Evolutionary conservation across 2,888 invertebrate species (phyloP), one percentile per base, ranked within the genome.

Genomic region (Drosophila fungiperda): DNA sequence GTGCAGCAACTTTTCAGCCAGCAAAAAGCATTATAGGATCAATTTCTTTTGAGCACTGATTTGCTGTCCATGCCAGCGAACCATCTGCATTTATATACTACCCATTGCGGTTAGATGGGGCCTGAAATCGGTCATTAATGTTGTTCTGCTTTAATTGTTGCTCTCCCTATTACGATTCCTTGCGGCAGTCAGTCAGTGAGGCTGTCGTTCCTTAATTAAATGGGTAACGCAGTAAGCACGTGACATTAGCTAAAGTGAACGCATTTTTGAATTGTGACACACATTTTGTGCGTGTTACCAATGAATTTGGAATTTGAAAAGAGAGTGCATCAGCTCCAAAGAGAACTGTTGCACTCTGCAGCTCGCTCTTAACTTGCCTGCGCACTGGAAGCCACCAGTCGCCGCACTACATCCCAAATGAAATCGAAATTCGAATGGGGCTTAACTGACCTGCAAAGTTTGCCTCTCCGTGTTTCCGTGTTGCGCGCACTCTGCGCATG

Each of bases 221-320:
- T 73, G 81, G 66, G 55, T 77, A 80, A 77, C 69, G 77, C 70
- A 80, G 65, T 77, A 63, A 75, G 89, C 84, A 84, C 89, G 84
- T 84, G 87, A 88, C 87, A 78, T 73, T 83, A 78, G 68, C 68
- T 15, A 20, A 76, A 54, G 71, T 58, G 67, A 88, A 80, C 76
- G 81, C 83, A 78, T 76, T 78, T 83, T 78, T 55, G 57, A 80
- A 80, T 73, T 82, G 71, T 71, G 78, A 74, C 78, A 78, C 76
- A 79, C 66, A 55, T 55, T 79, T 75, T n/a, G 52, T 32, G 58
- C 29, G 54, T 23, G 20, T 67, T 42, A 26, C 20, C 20, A 53
- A 29, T 6, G 53, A 33, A 55, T 40, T 55, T 57, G 38, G 38
- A 50, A 62, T 54, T n/a, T 9, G 6, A 9, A 32, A 57, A 53